phyloP scores from a whole-genome alignment of 2,797 vertebrate genomes.

The Centroberyx gerrardi region DNA sequence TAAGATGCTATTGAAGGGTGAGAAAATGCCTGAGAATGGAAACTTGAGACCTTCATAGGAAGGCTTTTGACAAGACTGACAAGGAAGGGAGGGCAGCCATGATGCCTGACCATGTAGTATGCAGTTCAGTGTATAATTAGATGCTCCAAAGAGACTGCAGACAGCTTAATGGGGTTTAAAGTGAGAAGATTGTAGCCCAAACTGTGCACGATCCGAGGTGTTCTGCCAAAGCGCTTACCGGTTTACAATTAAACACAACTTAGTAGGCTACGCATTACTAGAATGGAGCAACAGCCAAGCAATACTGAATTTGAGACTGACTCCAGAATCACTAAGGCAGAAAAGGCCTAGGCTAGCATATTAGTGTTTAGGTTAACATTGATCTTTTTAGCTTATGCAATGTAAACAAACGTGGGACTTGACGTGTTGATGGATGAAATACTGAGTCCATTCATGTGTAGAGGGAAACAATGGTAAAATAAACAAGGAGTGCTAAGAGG shows the following conservation, averaged over 20 bases:
- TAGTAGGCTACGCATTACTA: constrained; percentile 9
- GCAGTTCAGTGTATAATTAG: constrained; percentile 27
- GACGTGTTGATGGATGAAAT: constrained; percentile 51
- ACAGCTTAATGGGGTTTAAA: constrained; percentile 44
- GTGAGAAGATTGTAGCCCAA: constrained; percentile 10
- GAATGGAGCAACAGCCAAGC: constrained; percentile 16
- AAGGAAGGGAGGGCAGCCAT: neutral
- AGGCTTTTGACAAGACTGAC: constrained; percentile 1
- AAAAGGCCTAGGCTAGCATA: constrained; percentile 44
- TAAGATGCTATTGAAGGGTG: neutral
- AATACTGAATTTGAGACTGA: constrained; percentile 1
- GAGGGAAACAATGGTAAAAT: constrained; percentile 51
- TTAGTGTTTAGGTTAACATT: constrained; percentile 13
- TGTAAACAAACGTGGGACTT: neutral
- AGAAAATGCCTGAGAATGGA: constrained; percentile 25
- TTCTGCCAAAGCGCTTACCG: constrained; percentile 36
- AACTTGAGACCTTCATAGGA: constrained; percentile 2
- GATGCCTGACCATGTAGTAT: constrained; percentile 1
- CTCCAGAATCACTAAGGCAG: constrained; percentile 21
- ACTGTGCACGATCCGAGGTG: constrained; percentile 9
- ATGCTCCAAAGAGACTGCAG: constrained; percentile 25
- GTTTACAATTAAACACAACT: constrained; percentile 45
- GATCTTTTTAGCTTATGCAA: neutral
- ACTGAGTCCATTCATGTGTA: constrained; percentile 43
- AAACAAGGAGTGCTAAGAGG: constrained; percentile 48